Base-by-base conservation (phyloP, 2,797 vertebrate genomes). In the Pogonophryne albipinna region DNA sequence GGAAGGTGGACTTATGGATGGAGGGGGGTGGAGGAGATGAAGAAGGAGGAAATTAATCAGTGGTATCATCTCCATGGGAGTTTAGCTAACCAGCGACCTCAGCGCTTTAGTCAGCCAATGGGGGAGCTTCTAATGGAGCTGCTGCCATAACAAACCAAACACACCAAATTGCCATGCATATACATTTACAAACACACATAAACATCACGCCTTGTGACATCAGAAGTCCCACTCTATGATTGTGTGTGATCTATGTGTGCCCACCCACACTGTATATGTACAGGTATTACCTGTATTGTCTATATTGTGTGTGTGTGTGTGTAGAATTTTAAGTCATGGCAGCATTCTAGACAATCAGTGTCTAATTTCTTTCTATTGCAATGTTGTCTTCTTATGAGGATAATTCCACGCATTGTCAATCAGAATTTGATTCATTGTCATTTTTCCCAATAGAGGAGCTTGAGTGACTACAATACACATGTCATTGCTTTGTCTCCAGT, bases 51-150 rank as follows among this genome's bases (percentile, higher is more conserved):
- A 91, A 93, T 93, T 90, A 94, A 93, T 93, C 91, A 90, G 90
- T 69, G 72, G 63, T 87, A 89, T 91, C 89, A 89, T 91, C 85
- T 92, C 84, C 70, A 78, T 71, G 87, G 86, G 85, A 87, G 84
- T 90, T 90, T 84, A 85, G 89, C 90, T 91, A 92, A 94, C 90
- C 91, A 92, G 71, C 79, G 77, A 88, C 90, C 88, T 93, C 90
- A 90, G 91, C 83, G 56, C 87, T 93, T 94, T 90, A 90, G 85
- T 91, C 83, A 76, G 75, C 89, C 88, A 88, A 86, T 89, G 78
- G 91, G 88, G 66, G 81, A 86, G 85, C 80, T 68, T 49, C 76
- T 76, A 11, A 67, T 78, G 71, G 61, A 64, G 78, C 62, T 80
- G 60, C 82, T 72, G 77, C 62, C 60, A 78, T 73, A 82, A 83